A percentile compares a stretch with the other conserved stretches of the same genome.
Conservation (phyloP, 2,113 vertebrate genomes). For the Sinocyclocheilus anshuiensis region DNA sequence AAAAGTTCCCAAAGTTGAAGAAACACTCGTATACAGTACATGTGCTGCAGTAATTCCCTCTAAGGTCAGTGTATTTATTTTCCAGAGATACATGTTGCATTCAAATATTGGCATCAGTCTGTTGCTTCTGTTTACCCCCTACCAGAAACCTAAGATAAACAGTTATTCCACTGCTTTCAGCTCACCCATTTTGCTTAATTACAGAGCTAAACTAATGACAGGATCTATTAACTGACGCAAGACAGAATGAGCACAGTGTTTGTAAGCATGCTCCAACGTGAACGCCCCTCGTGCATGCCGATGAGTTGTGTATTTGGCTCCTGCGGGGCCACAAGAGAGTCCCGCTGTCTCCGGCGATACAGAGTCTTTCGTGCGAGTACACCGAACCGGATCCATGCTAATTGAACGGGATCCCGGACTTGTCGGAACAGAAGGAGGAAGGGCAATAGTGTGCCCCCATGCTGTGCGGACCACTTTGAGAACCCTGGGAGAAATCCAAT, state of each 20-base stretch:
- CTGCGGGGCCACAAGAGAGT: slow-evolving; percentile 20
- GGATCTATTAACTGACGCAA: slow-evolving; percentile 45
- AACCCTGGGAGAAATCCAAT: background rate
- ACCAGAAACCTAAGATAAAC: slow-evolving; percentile 46
- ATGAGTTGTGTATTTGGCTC: slow-evolving; percentile 38
- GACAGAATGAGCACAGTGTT: slow-evolving; percentile 21
- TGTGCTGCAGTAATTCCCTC: background rate
- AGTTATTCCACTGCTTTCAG: slow-evolving; percentile 40
- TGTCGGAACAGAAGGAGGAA: background rate
- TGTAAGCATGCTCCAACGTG: slow-evolving; percentile 12
- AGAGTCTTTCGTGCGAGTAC: background rate
- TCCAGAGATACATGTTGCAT: background rate
- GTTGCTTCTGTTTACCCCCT: slow-evolving; percentile 40
- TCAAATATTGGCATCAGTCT: background rate
- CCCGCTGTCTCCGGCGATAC: slow-evolving; percentile 18
- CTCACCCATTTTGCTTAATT: slow-evolving; percentile 48
- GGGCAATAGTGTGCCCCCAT: background rate
- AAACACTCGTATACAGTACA: background rate
- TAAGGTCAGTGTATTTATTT: background rate
- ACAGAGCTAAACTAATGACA: slow-evolving; percentile 55
- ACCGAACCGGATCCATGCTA: background rate
- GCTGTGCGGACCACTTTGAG: slow-evolving; percentile 13
- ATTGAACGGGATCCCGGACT: slow-evolving; percentile 34
- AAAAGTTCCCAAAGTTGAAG: background rate
- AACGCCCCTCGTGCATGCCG: slow-evolving; percentile 21